Percentiles rank a stretch among this genome's conserved stretches.
phyloP scores from a whole-genome alignment of 2,888 invertebrate species.

The Drosophila demipolita region DNA sequence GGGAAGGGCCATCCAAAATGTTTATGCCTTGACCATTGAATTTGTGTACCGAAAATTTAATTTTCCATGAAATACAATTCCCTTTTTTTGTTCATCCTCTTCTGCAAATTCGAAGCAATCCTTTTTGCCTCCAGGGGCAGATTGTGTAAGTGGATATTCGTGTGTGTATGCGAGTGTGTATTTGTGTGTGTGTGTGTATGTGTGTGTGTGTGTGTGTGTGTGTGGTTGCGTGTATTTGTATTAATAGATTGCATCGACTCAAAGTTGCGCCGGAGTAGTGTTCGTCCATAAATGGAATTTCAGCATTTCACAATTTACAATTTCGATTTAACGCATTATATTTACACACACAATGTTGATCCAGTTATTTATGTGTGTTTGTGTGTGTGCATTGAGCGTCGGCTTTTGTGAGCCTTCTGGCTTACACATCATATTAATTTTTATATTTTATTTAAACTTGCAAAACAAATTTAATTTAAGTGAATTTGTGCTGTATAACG shows the following conservation, averaged over 20 bases:
- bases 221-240: slow-evolving; percentile 47
- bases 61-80: slow-evolving; percentile 67
- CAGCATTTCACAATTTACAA: slow-evolving; percentile 63
- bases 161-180: slow-evolving; percentile 4
- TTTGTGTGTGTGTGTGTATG: not conserved
- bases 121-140: slow-evolving; percentile 34
- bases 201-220: slow-evolving; percentile 10
- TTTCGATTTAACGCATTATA: slow-evolving; percentile 63
- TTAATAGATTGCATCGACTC: slow-evolving; percentile 57
- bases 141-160: not conserved
- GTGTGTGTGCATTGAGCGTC: slow-evolving; percentile 1
- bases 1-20: slow-evolving; percentile 28
- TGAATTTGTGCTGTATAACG: not conserved
- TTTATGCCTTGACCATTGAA: slow-evolving; percentile 65
- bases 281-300: slow-evolving; percentile 52
- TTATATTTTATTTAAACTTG: slow-evolving; percentile 21
- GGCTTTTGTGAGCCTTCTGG: not conserved
- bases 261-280: slow-evolving; percentile 25
- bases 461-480: slow-evolving; percentile 28
- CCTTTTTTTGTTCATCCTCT: slow-evolving; percentile 24
- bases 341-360: slow-evolving; percentile 43
- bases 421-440: slow-evolving; percentile 28
- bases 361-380: slow-evolving; percentile 60
- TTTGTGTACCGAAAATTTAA: slow-evolving; percentile 67
- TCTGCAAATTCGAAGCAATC: slow-evolving; percentile 26